Evolutionary conservation across 2,797 vertebrate genomes (phyloP).

Genomic region (Miichthys miiuy): DNA sequence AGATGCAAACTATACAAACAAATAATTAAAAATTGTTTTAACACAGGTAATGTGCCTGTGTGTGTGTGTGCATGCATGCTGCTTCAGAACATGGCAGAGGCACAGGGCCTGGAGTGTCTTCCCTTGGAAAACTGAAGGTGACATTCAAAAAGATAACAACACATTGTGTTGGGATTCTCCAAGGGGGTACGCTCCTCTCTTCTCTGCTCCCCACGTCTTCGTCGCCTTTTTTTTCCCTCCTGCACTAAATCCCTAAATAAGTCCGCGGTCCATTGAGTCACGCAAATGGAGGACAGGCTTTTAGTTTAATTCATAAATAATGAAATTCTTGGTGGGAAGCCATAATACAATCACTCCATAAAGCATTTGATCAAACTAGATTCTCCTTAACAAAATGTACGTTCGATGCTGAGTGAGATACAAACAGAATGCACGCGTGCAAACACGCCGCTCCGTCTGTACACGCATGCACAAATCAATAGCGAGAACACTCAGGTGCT

Average conservation of each 20-base stretch:
- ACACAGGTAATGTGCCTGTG: not conserved
- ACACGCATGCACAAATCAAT: conserved; percentile 7
- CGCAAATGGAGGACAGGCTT: conserved; percentile 67
- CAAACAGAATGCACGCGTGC: too few species aligned
- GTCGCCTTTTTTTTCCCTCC: conserved; percentile 56
- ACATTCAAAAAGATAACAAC: conserved; percentile 78
- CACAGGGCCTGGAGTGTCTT: conserved; percentile 40
- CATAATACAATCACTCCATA: conserved; percentile 50
- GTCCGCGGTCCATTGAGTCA: conserved; percentile 74
- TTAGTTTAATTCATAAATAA: conserved; percentile 79
- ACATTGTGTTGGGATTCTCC: conserved; percentile 66
- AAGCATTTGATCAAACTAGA: conserved; percentile 59
- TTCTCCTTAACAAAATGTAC: conserved; percentile 52
- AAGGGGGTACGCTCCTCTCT: conserved; percentile 58
- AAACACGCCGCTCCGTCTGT: not conserved
- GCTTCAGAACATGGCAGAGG: conserved; percentile 32
- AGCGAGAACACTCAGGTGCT: conserved; percentile 40
- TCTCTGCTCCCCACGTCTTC: conserved; percentile 51
- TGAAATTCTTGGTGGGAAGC: conserved; percentile 58
- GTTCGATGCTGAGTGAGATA: conserved; percentile 19
- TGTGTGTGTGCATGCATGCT: not conserved
- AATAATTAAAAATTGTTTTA: not conserved
- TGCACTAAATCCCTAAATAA: conserved; percentile 72
- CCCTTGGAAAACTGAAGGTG: conserved; percentile 74
- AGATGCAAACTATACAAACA: not conserved